A percentile compares a stretch with the other conserved stretches of the same genome.
These are phyloP conservation scores for Crenichthys baileyi DNA, from an alignment of 2,797 vertebrate genomes.

Conservation along the genomic window DNA sequence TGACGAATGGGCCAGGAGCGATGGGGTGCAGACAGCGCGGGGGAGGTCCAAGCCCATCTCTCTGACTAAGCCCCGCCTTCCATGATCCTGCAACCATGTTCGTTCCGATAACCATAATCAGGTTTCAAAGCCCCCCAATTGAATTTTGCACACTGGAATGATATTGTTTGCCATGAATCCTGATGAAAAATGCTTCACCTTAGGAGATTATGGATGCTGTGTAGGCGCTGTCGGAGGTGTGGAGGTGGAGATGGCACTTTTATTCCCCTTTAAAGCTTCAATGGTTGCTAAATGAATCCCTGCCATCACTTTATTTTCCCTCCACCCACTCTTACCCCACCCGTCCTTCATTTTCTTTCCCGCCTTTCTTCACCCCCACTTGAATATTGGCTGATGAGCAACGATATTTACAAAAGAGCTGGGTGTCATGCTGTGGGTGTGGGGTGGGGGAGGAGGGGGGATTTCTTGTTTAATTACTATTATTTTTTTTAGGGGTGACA, in stretches of 20 bases:
- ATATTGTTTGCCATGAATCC: conserved; percentile 80
- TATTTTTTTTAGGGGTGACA: conserved; percentile 74
- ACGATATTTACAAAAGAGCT: conserved; percentile 12
- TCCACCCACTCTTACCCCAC: conserved; percentile 51
- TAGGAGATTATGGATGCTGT: conserved; percentile 57
- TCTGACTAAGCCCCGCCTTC: background rate
- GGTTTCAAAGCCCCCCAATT: conserved; percentile 79
- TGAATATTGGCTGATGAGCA: conserved; percentile 8
- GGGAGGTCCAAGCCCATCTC: conserved; percentile 52
- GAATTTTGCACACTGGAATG: conserved; percentile 75
- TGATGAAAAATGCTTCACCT: conserved; percentile 75
- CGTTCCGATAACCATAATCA: conserved; percentile 75
- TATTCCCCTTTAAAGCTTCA: conserved; percentile 23
- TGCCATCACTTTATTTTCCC: conserved; percentile 48
- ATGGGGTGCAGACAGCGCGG: conserved; percentile 63
- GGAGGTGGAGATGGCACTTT: conserved; percentile 48
- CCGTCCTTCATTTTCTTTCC: conserved; percentile 4
- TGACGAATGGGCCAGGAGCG: conserved; percentile 73
- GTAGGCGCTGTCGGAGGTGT: conserved; percentile 42
- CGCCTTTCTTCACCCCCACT: conserved; percentile 20
- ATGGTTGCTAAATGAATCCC: conserved; percentile 63
- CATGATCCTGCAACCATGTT: conserved; percentile 27
- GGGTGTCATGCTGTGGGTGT: conserved; percentile 24
- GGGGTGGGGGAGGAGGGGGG: background rate
- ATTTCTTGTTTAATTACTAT: conserved; percentile 8